Evolutionary conservation across 2,888 invertebrate species (phyloP).

Genomic region (Hipparchia semele): DNA sequence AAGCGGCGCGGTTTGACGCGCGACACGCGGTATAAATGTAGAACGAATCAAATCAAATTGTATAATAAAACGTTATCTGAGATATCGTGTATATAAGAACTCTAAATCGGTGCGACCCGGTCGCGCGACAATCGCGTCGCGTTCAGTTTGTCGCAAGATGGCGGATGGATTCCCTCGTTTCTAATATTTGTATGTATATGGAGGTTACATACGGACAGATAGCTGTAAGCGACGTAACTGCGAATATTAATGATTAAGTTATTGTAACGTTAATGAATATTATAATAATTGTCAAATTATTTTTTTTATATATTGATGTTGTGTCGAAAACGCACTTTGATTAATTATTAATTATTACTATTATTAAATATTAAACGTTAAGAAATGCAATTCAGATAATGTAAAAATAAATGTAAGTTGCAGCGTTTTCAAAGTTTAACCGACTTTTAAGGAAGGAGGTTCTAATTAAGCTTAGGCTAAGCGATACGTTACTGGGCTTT

Average conservation of each 20-base stretch:
- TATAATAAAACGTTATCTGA: constrained; percentile 20
- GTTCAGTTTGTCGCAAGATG: constrained; percentile 44
- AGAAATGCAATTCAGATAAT: constrained; percentile 57
- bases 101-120: background rate
- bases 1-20: constrained; percentile 16
- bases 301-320: constrained; percentile 65
- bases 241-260: constrained; percentile 76
- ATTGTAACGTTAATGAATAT: constrained; percentile 54
- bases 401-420: constrained; percentile 53
- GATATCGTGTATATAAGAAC: constrained; percentile 33
- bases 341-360: constrained; percentile 41
- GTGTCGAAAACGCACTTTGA: constrained; percentile 68
- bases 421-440: constrained; percentile 49
- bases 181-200: constrained; percentile 51
- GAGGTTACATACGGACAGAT: constrained; percentile 55
- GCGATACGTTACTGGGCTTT: constrained; percentile 52
- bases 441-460: constrained; percentile 49
- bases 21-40: constrained; percentile 10
- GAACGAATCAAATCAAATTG: constrained; percentile 1
- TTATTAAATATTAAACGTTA: constrained; percentile 43
- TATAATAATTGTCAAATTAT: constrained; percentile 44
- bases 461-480: constrained; percentile 68
- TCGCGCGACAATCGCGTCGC: constrained; percentile 13
- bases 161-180: constrained; percentile 41
- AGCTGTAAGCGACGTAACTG: constrained; percentile 69